Evolutionary conservation across 2,888 invertebrate species (phyloP), one percentile per base, ranked within the genome.

Genomic region (Drosophila mimetica): DNA sequence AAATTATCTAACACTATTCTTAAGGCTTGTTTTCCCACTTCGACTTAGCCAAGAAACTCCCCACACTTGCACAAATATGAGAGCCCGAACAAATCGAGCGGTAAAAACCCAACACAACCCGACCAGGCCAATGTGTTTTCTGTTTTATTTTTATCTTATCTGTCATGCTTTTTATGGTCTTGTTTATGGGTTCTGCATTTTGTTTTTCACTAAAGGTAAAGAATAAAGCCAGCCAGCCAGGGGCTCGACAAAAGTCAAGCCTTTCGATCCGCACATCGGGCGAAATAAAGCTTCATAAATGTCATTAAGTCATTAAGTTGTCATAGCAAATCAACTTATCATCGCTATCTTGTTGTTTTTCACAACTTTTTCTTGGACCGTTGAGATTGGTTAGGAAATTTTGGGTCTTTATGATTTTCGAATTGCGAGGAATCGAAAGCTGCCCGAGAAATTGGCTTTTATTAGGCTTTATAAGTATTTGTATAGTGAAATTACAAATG

Each of bases 231-330:
- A 41, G n/a, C 37, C 52, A 28, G 54, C 8, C 30, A 53, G 70
- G 30, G 58, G 59, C 57, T 69, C 54, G 59, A 36, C 67, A 34
- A 52, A 46, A 61, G 46, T 41, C 64, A 47, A 52, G 9, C 47
- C 50, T 46, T 47, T 16, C 52, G 47, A 54, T 47, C 13, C 41
- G 20, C 47, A 39, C 37, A 67, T 41, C 57, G 66, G 58, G 16
- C 69, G 53, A 59, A 72, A 72, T 67, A 73, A 46, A 71, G 70
- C 60, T 50, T 66, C 79, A 74, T 70, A 77, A 80, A 84, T 80
- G 78, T 76, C 82, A 82, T 82, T 76, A 82, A 82, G 70, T 82
- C 81, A 77, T 82, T 84, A 70, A 71, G 41, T 53, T 47, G 69
- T 30, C 67, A 47, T 53, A 53, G 30, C 46, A 14, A 22, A 25